Evolutionary conservation across 2,888 invertebrate genomes (phyloP).

Genomic region (Muscina levida): DNA sequence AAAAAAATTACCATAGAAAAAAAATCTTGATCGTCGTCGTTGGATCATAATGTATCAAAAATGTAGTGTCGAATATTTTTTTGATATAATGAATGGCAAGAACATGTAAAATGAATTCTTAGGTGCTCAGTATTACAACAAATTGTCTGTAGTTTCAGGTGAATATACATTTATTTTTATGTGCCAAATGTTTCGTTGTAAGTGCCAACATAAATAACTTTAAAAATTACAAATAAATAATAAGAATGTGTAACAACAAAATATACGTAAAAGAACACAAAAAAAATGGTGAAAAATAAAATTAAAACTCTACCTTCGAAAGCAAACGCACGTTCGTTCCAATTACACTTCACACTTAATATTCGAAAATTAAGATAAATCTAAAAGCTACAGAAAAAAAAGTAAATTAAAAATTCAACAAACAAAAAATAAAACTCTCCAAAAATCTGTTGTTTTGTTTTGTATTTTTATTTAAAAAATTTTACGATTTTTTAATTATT

Average conservation of each 20-base stretch:
- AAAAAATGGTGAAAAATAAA: conserved; percentile 5
- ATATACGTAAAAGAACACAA: background rate
- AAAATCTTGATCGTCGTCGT: too few relatives aligned
- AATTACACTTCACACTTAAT: conserved; percentile 19
- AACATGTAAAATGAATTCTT: too few relatives aligned
- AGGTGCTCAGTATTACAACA: too few relatives aligned
- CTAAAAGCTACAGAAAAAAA: conserved; percentile 32
- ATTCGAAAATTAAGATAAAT: conserved; percentile 33
- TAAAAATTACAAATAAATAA: too few relatives aligned
- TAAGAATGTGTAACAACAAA: background rate
- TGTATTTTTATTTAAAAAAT: conserved; percentile 24
- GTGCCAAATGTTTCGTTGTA: too few relatives aligned
- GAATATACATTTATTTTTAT: too few relatives aligned
- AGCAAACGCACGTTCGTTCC: background rate
- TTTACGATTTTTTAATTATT: conserved; percentile 53
- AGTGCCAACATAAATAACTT: too few relatives aligned
- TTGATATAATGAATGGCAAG: too few relatives aligned
- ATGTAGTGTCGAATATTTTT: too few relatives aligned
- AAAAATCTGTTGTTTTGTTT: conserved; percentile 33
- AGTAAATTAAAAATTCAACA: conserved; percentile 22
- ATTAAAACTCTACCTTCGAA: conserved; percentile 22
- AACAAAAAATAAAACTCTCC: conserved; percentile 34
- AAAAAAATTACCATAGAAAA: too few relatives aligned
- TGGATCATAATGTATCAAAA: too few relatives aligned
- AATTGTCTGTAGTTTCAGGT: too few relatives aligned